These are phyloP conservation scores for Catostomus latipinnis DNA, from an alignment of 2,797 vertebrate genomes.

Conservation along the genomic window DNA sequence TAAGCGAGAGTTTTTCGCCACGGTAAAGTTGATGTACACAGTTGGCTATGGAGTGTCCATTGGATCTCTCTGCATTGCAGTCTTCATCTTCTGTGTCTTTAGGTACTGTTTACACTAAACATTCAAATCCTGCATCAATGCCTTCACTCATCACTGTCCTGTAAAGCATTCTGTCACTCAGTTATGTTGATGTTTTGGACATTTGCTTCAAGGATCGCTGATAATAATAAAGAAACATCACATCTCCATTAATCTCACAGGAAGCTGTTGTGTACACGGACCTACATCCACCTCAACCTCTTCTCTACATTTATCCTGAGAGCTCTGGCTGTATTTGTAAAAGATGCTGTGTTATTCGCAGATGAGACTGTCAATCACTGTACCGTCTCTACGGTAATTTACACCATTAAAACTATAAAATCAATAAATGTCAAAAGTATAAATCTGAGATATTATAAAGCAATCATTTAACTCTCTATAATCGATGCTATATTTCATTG, in stretches of 20 bases:
- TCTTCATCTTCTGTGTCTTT: slow-evolving; percentile 48
- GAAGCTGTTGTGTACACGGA: slow-evolving; percentile 79
- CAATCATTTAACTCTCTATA: not conserved
- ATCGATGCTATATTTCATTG: slow-evolving; percentile 1
- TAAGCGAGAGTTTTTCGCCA: slow-evolving; percentile 50
- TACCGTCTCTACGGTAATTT: slow-evolving; percentile 74
- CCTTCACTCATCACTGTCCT: not conserved
- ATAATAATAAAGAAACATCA: not conserved
- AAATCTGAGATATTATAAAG: not conserved
- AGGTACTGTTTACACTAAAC: slow-evolving; percentile 35
- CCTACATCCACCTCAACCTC: slow-evolving; percentile 81
- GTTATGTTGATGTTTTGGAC: not conserved
- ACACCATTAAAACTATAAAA: not conserved
- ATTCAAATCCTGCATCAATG: not conserved
- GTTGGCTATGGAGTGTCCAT: slow-evolving; percentile 56
- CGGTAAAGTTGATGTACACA: slow-evolving; percentile 57
- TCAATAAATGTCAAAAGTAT: not conserved
- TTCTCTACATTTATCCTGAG: slow-evolving; percentile 79
- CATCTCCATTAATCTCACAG: slow-evolving; percentile 58
- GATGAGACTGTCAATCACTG: slow-evolving; percentile 78
- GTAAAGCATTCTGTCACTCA: not conserved
- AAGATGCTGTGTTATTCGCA: slow-evolving; percentile 78
- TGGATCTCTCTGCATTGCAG: slow-evolving; percentile 44
- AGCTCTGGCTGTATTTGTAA: slow-evolving; percentile 77
- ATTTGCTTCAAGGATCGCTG: not conserved